Conservation (phyloP, 1,140 invertebrate genomes). For the Metaphire vulgaris region DNA sequence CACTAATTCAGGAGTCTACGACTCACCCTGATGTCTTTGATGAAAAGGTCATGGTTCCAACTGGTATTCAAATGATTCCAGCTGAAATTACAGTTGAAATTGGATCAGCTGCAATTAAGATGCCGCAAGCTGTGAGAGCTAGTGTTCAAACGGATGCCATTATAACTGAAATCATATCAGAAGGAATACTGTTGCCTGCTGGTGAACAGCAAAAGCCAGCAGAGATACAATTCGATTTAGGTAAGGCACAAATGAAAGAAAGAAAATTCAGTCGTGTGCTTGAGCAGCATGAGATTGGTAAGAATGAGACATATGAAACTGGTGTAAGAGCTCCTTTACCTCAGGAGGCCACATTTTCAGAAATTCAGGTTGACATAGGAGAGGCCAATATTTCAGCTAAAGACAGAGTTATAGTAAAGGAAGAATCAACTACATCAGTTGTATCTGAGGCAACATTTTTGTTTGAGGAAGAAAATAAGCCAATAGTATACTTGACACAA, state of each 20-base stretch:
- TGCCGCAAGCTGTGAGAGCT: neutral
- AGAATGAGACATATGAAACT: neutral
- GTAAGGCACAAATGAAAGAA: neutral
- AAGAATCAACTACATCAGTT: neutral
- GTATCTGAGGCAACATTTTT: neutral
- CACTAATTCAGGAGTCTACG: neutral
- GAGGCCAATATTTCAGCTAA: neutral
- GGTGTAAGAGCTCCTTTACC: neutral
- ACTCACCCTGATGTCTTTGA: neutral
- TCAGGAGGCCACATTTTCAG: neutral
- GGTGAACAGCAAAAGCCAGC: neutral
- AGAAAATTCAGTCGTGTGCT: neutral
- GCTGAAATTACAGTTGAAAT: constrained; percentile 5
- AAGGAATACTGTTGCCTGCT: neutral
- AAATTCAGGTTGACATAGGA: neutral
- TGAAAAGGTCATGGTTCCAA: neutral
- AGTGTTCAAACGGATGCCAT: neutral
- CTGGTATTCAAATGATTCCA: constrained; percentile 2
- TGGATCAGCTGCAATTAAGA: neutral
- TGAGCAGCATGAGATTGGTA: neutral
- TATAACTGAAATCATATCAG: constrained; percentile 8
- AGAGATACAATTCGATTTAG: neutral
- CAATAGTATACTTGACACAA: neutral
- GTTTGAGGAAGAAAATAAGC: neutral
- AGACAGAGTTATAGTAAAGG: neutral